Conservation (phyloP, 2,888 invertebrate species). For the Amphimallon solstitiale region DNA sequence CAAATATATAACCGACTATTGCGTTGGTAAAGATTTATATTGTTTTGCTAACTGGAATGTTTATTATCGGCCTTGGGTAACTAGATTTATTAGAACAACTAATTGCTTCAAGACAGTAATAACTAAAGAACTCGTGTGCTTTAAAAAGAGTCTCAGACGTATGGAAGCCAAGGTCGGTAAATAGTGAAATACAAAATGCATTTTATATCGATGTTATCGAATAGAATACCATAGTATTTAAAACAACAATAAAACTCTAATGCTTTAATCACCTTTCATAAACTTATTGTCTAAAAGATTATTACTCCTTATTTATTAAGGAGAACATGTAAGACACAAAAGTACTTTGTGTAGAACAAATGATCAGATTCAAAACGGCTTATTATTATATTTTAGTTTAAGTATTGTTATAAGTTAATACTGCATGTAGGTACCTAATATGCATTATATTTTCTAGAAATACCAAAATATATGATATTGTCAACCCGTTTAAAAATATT, state of each 20-base stretch:
- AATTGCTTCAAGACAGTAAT: conserved; percentile 47
- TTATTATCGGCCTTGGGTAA: conserved; percentile 45
- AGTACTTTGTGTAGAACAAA: no score
- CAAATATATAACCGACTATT: conserved; percentile 10
- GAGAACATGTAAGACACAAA: background rate
- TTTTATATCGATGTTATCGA: conserved; percentile 21
- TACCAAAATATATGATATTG: no score
- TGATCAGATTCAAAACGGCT: no score
- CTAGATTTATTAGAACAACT: conserved; percentile 48
- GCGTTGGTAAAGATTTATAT: conserved; percentile 40
- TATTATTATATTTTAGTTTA: no score
- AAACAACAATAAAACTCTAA: conserved; percentile 13
- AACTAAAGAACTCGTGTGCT: conserved; percentile 43
- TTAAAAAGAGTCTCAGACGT: conserved; percentile 40
- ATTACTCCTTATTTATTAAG: background rate
- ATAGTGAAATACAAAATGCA: conserved; percentile 22
- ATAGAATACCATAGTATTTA: background rate
- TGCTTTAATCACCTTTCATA: conserved; percentile 10
- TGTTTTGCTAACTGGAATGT: conserved; percentile 39
- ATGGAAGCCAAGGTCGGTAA: conserved; percentile 43
- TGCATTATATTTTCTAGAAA: no score
- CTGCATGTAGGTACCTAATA: no score
- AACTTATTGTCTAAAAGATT: background rate
- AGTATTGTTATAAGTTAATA: no score
- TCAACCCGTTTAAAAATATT: no score